Conservation (phyloP, 2,888 invertebrate genomes). For the Lordiphosa andalusiaca region DNA sequence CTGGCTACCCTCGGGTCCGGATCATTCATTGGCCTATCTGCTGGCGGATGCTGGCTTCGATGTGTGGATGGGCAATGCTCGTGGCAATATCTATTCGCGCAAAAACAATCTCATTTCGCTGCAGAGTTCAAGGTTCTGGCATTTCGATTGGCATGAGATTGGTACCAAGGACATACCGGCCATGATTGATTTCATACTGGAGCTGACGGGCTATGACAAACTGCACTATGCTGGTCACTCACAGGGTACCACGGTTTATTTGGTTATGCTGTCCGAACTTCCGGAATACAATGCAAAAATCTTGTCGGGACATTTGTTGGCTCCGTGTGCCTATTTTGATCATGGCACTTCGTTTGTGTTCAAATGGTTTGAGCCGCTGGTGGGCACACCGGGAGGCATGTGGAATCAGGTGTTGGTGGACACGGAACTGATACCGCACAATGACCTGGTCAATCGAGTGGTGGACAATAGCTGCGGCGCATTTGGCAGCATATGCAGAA, state of each 20-base stretch:
- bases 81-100: slow-evolving; percentile 77
- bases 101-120: slow-evolving; percentile 72
- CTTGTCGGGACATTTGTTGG: slow-evolving; percentile 74
- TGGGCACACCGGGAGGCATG: slow-evolving; percentile 65
- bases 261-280: slow-evolving; percentile 64
- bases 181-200: slow-evolving; percentile 74
- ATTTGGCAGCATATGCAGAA: slow-evolving; percentile 50
- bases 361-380: slow-evolving; percentile 77
- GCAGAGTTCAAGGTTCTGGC: slow-evolving; percentile 70
- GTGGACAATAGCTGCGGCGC: slow-evolving; percentile 60
- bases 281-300: slow-evolving; percentile 74
- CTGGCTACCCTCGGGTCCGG: slow-evolving; percentile 68
- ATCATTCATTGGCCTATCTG: slow-evolving; percentile 73
- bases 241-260: slow-evolving; percentile 74
- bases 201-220: slow-evolving; percentile 37
- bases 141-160: slow-evolving; percentile 92
- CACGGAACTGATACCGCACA: slow-evolving; percentile 66
- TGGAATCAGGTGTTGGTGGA: slow-evolving; percentile 58
- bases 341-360: slow-evolving; percentile 81
- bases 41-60: slow-evolving; percentile 77
- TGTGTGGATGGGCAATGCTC: slow-evolving; percentile 78
- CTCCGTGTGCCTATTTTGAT: slow-evolving; percentile 80
- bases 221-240: slow-evolving; percentile 77
- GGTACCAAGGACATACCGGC: slow-evolving; percentile 83
- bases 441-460: slow-evolving; percentile 56